Conservation (phyloP, 2,113 vertebrate species). For the Anas platyrhynchos region DNA sequence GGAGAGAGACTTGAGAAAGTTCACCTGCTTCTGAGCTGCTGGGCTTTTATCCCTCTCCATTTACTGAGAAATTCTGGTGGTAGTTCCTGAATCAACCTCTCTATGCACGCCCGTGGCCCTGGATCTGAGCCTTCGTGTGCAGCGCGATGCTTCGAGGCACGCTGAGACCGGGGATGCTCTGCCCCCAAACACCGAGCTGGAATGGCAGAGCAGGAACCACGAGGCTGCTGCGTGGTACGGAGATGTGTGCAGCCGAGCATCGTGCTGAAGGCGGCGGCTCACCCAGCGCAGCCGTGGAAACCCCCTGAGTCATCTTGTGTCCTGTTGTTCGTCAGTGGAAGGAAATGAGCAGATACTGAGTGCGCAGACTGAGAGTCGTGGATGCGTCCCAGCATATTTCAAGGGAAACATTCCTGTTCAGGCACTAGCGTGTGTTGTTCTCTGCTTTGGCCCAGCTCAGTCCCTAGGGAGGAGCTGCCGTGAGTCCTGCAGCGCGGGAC, state of each 20-base stretch:
- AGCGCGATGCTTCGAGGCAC: neutral
- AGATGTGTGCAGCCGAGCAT: neutral
- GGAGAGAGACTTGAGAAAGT: neutral
- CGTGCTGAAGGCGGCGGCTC: neutral
- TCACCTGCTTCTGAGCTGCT: neutral
- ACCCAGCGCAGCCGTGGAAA: neutral
- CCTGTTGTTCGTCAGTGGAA: neutral
- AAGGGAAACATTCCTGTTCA: neutral
- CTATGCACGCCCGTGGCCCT: neutral
- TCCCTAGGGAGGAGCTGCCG: neutral
- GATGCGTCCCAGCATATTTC: neutral
- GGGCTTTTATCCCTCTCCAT: neutral
- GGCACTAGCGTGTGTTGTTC: rapidly evolving
- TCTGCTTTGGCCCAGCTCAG: neutral
- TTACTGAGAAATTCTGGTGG: neutral
- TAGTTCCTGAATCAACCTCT: neutral
- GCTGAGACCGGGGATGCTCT: neutral
- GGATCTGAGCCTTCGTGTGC: too few relatives aligned
- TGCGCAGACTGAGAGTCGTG: neutral
- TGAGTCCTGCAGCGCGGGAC: neutral
- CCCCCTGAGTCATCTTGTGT: neutral
- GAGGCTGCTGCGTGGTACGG: neutral
- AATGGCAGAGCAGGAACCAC: neutral
- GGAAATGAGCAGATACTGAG: neutral
- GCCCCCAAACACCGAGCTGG: neutral